phyloP scores from a whole-genome alignment of 2,113 vertebrate species.

The Embiotoca jacksoni region DNA sequence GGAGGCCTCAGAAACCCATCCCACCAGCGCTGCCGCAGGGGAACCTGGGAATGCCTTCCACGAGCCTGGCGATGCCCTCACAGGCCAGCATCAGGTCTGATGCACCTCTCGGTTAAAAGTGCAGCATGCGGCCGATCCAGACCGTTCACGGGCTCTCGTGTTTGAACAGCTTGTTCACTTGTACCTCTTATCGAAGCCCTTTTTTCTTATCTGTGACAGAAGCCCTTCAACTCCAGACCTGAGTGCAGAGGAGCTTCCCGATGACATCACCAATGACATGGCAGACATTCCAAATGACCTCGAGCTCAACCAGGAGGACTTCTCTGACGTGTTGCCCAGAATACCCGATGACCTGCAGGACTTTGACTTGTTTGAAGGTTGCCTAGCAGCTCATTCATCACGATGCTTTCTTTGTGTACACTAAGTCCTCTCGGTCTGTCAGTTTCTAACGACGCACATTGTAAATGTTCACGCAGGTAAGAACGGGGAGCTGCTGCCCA shows the following conservation, averaged over 20 bases:
- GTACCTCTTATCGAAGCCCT: slow-evolving; percentile 1
- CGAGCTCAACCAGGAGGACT: slow-evolving; percentile 99
- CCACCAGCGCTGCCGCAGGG: slow-evolving; percentile 97
- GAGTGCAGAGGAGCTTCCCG: slow-evolving; percentile 96
- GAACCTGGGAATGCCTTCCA: slow-evolving; percentile 96
- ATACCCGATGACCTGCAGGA: slow-evolving; percentile 97
- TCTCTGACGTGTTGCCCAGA: slow-evolving; percentile 95
- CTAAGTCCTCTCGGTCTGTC: background rate
- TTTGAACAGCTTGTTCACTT: slow-evolving; percentile 1
- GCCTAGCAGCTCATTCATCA: background rate
- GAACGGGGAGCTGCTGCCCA: slow-evolving; percentile 97
- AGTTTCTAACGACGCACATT: slow-evolving; percentile 1
- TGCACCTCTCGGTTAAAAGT: slow-evolving; percentile 12
- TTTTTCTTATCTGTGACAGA: slow-evolving; percentile 70
- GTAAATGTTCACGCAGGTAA: slow-evolving; percentile 87
- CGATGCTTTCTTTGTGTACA: background rate
- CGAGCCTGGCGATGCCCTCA: slow-evolving; percentile 91
- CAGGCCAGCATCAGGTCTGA: slow-evolving; percentile 92
- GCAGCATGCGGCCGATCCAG: slow-evolving; percentile 4
- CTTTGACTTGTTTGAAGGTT: slow-evolving; percentile 99
- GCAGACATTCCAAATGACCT: slow-evolving; percentile 99
- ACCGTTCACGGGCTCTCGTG: slow-evolving; percentile 2
- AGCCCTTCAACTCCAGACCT: slow-evolving; percentile 96
- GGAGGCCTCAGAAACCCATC: slow-evolving; percentile 98
- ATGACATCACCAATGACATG: slow-evolving; percentile 98